Evolutionary conservation across 1,140 invertebrate genomes (phyloP).

Genomic region (Tribolium madens): DNA sequence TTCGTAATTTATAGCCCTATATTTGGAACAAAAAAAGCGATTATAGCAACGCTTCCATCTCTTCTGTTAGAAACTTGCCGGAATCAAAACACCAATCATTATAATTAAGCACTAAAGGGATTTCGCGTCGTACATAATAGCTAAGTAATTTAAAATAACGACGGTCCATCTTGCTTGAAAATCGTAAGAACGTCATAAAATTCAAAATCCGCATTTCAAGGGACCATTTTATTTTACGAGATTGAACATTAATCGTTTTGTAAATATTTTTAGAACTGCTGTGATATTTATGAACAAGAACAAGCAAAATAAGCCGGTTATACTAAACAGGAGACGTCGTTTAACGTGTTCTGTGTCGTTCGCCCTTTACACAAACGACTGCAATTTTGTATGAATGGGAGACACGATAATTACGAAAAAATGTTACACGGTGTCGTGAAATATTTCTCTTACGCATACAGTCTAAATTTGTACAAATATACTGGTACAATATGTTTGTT

Average conservation of each 20-base stretch:
- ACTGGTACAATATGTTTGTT: background rate
- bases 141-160: slow-evolving; percentile 33
- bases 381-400: slow-evolving; percentile 22
- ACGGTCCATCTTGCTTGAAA: slow-evolving; percentile 17
- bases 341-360: slow-evolving; percentile 37
- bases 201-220: slow-evolving; percentile 32
- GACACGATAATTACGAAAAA: slow-evolving; percentile 33
- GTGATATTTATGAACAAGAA: slow-evolving; percentile 14
- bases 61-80: background rate
- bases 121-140: slow-evolving; percentile 35
- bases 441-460: background rate
- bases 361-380: slow-evolving; percentile 18
- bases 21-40: background rate
- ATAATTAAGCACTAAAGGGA: slow-evolving; percentile 34
- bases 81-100: slow-evolving; percentile 19
- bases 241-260: slow-evolving; percentile 18
- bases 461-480: background rate
- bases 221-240: slow-evolving; percentile 26
- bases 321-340: slow-evolving; percentile 21
- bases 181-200: slow-evolving; percentile 39
- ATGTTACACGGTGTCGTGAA: slow-evolving; percentile 20
- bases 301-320: slow-evolving; percentile 18
- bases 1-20: background rate
- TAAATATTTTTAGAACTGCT: slow-evolving; percentile 27
- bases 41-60: background rate